A percentile compares a stretch with the other conserved stretches of the same genome.
Conservation (phyloP, 2,113 vertebrate genomes). For the Odocoileus virginianus region DNA sequence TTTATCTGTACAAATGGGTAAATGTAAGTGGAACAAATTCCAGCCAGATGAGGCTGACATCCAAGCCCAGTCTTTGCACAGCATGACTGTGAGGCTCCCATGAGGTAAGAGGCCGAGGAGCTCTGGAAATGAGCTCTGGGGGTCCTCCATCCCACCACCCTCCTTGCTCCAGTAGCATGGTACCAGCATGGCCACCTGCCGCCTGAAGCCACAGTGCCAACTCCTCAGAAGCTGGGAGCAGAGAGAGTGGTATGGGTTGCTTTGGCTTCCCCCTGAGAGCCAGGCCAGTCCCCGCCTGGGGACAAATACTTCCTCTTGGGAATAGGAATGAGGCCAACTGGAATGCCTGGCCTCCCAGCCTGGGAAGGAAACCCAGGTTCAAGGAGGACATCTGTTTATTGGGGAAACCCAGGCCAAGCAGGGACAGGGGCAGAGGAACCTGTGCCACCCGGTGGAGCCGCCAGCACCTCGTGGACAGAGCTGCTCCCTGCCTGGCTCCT, state of each 20-base stretch:
- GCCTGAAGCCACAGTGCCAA: background rate
- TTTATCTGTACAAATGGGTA: background rate
- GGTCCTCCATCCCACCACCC: background rate
- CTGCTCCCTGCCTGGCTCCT: background rate
- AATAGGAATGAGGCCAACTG: conserved; percentile 27
- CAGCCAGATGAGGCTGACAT: background rate
- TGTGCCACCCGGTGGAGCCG: accelerated
- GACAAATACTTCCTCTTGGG: background rate
- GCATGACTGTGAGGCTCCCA: background rate
- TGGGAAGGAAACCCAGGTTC: background rate
- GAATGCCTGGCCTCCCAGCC: background rate
- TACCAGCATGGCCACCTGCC: background rate
- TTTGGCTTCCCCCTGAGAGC: background rate
- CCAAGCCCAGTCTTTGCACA: background rate
- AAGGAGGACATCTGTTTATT: background rate
- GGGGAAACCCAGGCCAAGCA: background rate
- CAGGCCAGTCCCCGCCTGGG: background rate
- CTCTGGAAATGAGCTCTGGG: background rate
- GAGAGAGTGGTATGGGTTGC: background rate
- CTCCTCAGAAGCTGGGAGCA: background rate
- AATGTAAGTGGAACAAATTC: accelerated
- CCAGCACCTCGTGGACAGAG: background rate
- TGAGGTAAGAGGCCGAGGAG: background rate
- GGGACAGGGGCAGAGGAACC: background rate
- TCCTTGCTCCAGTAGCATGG: background rate